Evolutionary conservation across 2,888 invertebrate species (phyloP), one percentile per base, ranked within the genome.

Genomic region (Catocala sponsa): DNA sequence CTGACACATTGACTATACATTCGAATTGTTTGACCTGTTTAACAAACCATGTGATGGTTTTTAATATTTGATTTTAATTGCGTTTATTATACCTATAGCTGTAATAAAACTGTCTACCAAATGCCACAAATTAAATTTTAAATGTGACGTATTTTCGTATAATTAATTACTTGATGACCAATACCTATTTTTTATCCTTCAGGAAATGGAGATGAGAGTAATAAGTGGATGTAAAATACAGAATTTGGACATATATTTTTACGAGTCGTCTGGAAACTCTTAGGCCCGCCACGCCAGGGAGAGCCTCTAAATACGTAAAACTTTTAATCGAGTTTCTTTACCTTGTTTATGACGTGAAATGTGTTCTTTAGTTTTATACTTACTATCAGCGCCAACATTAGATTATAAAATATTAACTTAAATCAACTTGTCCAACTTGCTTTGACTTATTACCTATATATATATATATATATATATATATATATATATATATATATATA

Each of bases 1-100:
- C 83, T 89, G 87, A 88, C 87, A 86, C 81, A 86, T 83, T 87
- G 85, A 84, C 87, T 87, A n/a, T 76, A 83, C 81, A 85, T 88
- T 85, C 65, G 67, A 68, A 78, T 76, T 70, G 64, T 76, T 79
- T 75, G 80, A 80, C 80, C 81, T 70, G 74, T 76, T 83, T 80
- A 72, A 71, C 67, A 63, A 65, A 52, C 63, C 63, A 63, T 69
- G 51, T 68, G 64, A 79, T 72, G 68, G 69, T 65, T 77, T 66
- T 25, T 25, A 25, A 59, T 66, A 70, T 74, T 74, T 72, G 64
- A 69, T 75, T 70, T 65, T 74, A 75, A 78, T 76, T 52, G 11
- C 47, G 7, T 25, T 25, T 25, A 4, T 1, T 25, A 25, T 25
- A 25, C 25, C 25, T 25, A 25, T 4, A 25, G 25, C 25, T 25